Percentiles rank a stretch among this genome's conserved stretches.
phyloP scores from a whole-genome alignment of 2,113 vertebrate genomes.

The Macrotis lagotis region DNA sequence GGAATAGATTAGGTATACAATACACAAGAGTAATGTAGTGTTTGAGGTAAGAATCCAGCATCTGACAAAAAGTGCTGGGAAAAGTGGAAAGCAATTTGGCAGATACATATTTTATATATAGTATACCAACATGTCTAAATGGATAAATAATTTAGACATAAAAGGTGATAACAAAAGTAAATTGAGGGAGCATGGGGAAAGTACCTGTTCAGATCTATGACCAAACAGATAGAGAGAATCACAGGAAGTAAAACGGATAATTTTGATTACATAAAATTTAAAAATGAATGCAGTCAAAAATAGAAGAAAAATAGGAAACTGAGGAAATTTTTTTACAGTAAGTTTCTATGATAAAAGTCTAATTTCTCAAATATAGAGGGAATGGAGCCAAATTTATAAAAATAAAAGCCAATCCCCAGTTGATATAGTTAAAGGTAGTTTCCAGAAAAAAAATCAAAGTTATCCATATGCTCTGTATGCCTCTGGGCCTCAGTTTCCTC shows the following conservation, averaged over 20 bases:
- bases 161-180: background rate
- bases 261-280: background rate
- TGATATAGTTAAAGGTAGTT: background rate
- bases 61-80: background rate
- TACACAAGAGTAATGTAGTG: background rate
- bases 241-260: background rate
- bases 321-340: background rate
- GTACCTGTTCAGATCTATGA: background rate
- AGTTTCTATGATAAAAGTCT: background rate
- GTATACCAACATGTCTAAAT: background rate
- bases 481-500: background rate
- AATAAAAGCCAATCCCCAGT: background rate
- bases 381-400: background rate
- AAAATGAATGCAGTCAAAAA: background rate
- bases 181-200: background rate
- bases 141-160: background rate
- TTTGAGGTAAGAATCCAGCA: background rate
- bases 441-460: background rate
- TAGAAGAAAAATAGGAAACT: background rate
- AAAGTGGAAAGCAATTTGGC: background rate
- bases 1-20: background rate
- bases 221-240: background rate
- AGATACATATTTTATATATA: background rate
- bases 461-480: too few relatives aligned
- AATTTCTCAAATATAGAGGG: background rate